Conservation (phyloP, 2,797 vertebrate genomes). For the Sebastes hubbsi region DNA sequence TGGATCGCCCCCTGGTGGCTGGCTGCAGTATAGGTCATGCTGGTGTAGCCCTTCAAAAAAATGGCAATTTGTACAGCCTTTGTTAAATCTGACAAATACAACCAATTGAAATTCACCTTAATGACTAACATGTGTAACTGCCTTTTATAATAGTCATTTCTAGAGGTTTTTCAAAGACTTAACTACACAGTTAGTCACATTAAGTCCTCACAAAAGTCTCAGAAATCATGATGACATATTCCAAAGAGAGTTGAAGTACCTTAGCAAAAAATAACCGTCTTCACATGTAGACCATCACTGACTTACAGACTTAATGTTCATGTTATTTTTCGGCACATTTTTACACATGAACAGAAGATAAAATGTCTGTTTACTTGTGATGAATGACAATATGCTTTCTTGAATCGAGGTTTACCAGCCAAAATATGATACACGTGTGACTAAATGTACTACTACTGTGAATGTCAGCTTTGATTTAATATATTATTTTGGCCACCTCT, state of each 20-base stretch:
- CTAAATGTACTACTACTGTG: not conserved
- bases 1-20: too few species aligned
- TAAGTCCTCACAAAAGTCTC: not conserved
- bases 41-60: too few species aligned
- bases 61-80: not conserved
- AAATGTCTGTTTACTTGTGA: not conserved
- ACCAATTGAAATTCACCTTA: not conserved
- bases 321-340: not conserved
- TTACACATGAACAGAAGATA: not conserved
- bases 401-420: not conserved
- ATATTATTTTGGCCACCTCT: constrained; percentile 1
- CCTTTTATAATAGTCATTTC: not conserved
- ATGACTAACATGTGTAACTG: not conserved
- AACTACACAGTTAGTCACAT: not conserved
- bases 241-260: not conserved
- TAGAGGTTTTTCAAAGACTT: not conserved
- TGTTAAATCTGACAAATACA: not conserved
- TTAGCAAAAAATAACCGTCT: accelerated
- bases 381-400: not conserved
- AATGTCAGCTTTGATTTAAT: constrained; percentile 1
- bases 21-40: too few species aligned
- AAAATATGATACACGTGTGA: not conserved
- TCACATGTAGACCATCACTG: not conserved
- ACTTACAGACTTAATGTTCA: not conserved
- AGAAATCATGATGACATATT: not conserved